Evolutionary conservation across 2,797 vertebrate genomes (phyloP).

Genomic region (Oryzias sinensis): DNA sequence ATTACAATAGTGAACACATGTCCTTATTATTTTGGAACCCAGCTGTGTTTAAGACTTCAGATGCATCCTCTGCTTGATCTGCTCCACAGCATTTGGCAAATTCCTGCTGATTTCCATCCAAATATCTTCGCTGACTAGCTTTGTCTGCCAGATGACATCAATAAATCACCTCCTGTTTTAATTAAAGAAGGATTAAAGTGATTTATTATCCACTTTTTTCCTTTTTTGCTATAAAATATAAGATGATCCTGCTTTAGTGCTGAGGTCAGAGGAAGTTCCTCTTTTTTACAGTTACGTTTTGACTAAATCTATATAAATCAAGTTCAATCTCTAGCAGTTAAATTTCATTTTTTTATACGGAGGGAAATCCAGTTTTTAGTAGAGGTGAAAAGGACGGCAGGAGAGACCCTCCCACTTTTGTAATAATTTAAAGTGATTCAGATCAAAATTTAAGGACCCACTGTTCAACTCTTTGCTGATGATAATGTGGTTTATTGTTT

Average conservation of each 20-base stretch:
- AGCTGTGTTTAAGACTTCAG: too few relatives aligned
- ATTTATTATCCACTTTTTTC: slow-evolving; percentile 36
- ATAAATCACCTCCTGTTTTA: slow-evolving; percentile 9
- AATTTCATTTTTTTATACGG: neutral
- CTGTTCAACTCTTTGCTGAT: too few relatives aligned
- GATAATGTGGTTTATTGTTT: too few relatives aligned
- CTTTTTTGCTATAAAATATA: slow-evolving; percentile 42
- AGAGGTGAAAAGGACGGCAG: too few relatives aligned
- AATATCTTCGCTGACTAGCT: neutral
- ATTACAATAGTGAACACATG: too few relatives aligned
- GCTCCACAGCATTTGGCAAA: too few relatives aligned
- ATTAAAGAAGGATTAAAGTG: slow-evolving; percentile 47
- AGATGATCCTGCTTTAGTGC: slow-evolving; percentile 1
- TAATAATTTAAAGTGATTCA: too few relatives aligned
- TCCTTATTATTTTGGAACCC: too few relatives aligned
- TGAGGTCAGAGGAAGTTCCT: slow-evolving; percentile 22
- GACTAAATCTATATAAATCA: too few relatives aligned
- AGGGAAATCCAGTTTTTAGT: neutral
- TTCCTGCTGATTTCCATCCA: neutral
- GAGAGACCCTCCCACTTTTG: too few relatives aligned
- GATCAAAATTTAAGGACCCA: too few relatives aligned
- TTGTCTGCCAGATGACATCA: slow-evolving; percentile 5
- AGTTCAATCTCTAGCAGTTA: neutral
- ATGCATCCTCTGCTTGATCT: too few relatives aligned
- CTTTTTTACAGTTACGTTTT: slow-evolving; percentile 1